phyloP scores from a whole-genome alignment of 2,888 invertebrate species.

The Lycophotia porphyrea region DNA sequence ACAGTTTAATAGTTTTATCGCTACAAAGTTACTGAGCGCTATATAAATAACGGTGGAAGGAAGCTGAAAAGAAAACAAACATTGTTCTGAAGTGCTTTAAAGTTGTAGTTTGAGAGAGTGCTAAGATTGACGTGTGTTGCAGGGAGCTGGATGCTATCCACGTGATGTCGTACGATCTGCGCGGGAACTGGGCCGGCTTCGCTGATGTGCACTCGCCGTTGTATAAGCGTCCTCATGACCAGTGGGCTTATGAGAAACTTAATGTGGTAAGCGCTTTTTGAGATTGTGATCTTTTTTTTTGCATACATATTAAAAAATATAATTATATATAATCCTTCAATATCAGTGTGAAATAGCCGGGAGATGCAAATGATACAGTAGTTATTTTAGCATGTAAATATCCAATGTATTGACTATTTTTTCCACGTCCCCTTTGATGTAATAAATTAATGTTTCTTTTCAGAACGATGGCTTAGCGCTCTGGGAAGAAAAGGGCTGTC shows the following conservation, averaged over 20 bases:
- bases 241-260: constrained; percentile 96
- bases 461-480: constrained; percentile 96
- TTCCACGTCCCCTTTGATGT: neutral
- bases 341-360: no score
- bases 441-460: constrained; percentile 68
- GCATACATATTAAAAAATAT: no score
- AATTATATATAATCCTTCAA: neutral
- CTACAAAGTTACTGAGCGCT: constrained; percentile 45
- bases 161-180: constrained; percentile 96
- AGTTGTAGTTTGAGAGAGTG: constrained; percentile 33
- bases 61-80: constrained; percentile 54
- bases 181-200: constrained; percentile 97
- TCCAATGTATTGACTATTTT: no score
- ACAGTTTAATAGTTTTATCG: constrained; percentile 60
- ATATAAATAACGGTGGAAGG: constrained; percentile 56
- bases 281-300: neutral
- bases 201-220: constrained; percentile 97
- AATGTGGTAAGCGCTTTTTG: constrained; percentile 93
- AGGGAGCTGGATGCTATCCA: constrained; percentile 95
- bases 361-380: no score
- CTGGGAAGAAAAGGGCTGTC: constrained; percentile 97
- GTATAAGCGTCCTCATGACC: constrained; percentile 96
- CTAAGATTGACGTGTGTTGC: constrained; percentile 63
- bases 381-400: no score
- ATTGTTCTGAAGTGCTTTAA: constrained; percentile 47